Conservation (phyloP, 2,797 vertebrate species). For the Phoebastria nigripes region DNA sequence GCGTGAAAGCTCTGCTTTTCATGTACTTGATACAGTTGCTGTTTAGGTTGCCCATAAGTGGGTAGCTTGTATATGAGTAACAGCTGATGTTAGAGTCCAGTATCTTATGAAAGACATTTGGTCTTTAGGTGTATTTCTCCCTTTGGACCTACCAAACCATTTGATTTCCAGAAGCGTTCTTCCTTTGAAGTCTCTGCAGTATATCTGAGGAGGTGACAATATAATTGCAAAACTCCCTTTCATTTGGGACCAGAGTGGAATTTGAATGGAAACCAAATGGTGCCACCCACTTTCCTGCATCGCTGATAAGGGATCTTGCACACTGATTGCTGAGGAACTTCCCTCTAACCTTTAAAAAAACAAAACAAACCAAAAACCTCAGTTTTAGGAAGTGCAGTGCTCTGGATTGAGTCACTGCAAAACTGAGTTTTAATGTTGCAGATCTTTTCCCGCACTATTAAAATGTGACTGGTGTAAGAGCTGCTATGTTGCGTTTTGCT, state of each 20-base stretch:
- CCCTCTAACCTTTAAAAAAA: not conserved
- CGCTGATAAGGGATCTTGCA: not conserved
- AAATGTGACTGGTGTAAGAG: not conserved
- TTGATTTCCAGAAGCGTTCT: not conserved
- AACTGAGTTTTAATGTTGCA: not conserved
- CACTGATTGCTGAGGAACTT: not conserved
- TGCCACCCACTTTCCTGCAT: not conserved
- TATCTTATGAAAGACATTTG: not conserved
- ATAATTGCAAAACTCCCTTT: not conserved
- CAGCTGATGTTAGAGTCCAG: not conserved
- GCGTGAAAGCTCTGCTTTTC: not conserved
- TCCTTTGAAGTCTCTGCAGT: not conserved
- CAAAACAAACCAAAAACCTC: not conserved
- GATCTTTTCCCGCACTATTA: not conserved
- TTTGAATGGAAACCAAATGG: conserved; percentile 12
- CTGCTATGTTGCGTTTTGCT: conserved; percentile 19
- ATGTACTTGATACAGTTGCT: not conserved
- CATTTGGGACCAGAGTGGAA: not conserved
- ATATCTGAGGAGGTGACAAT: not conserved
- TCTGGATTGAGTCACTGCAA: not conserved
- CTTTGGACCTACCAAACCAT: not conserved
- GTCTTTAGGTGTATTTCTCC: not conserved
- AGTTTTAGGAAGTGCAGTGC: not conserved
- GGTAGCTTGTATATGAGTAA: not conserved
- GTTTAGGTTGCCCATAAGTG: not conserved